Percentiles rank a stretch among this genome's conserved stretches.
Conservation (phyloP, 2,797 vertebrate genomes). For the Echeneis naucrates region DNA sequence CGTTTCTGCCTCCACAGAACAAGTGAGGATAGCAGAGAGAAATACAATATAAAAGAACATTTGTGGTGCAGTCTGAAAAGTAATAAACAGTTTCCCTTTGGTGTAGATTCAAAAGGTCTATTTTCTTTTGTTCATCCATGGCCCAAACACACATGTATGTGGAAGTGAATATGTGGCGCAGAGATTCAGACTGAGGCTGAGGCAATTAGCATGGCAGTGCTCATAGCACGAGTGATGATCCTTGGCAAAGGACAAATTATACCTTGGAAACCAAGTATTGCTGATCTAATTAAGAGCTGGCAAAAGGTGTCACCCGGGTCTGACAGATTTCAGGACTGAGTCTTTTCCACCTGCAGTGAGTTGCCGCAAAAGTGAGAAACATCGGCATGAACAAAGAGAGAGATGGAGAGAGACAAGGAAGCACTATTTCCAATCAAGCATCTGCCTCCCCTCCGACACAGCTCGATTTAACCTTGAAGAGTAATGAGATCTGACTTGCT, state of each 20-base stretch:
- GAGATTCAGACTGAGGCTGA: conserved; percentile 24
- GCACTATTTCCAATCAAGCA: conserved; percentile 79
- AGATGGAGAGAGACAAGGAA: conserved; percentile 65
- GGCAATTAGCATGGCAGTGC: conserved; percentile 36
- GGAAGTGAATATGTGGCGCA: conserved; percentile 7
- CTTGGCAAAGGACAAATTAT: conserved; percentile 68
- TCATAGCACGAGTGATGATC: conserved; percentile 44
- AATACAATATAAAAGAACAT: conserved; percentile 64
- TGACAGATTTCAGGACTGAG: conserved; percentile 65
- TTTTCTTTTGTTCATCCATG: conserved; percentile 47
- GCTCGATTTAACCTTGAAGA: conserved; percentile 88
- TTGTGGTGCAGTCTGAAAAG: conserved; percentile 51
- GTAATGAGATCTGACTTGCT: conserved; percentile 90
- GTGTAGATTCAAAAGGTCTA: conserved; percentile 52
- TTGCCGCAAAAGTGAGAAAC: conserved; percentile 49
- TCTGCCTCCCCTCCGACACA: conserved; percentile 75
- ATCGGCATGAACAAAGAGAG: conserved; percentile 62
- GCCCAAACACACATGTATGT: conserved; percentile 24
- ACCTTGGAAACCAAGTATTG: conserved; percentile 56
- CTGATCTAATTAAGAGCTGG: conserved; percentile 80
- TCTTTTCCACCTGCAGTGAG: conserved; percentile 42
- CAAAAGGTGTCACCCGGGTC: conserved; percentile 65
- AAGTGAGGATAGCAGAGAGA: conserved; percentile 45
- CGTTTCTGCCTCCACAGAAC: conserved; percentile 54
- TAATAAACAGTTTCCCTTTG: conserved; percentile 67